A percentile compares a stretch with the other conserved stretches of the same genome.
Conservation (phyloP, 2,113 vertebrate genomes). For the Drymodes brunneopygia region DNA sequence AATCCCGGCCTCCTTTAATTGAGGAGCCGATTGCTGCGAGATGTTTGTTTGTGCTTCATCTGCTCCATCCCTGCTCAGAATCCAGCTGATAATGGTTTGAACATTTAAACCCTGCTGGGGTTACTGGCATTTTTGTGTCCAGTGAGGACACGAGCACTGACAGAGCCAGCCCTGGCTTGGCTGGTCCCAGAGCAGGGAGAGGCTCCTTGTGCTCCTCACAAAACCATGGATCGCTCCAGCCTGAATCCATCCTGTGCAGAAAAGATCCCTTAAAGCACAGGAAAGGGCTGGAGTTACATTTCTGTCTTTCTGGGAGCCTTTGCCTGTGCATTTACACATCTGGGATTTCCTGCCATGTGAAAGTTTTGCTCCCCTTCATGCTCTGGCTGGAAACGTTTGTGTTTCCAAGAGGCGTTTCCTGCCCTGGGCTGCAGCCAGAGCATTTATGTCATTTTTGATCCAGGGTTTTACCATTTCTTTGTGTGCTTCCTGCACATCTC, state of each 20-base stretch:
- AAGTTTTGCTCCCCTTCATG: neutral
- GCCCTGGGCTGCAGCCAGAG: conserved; percentile 1
- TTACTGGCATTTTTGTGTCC: neutral
- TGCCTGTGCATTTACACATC: conserved; percentile 44
- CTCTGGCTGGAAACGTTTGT: conserved; percentile 35
- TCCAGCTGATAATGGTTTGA: neutral
- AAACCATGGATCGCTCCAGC: neutral
- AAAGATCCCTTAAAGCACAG: neutral
- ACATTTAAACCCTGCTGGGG: neutral
- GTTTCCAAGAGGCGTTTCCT: conserved; percentile 60
- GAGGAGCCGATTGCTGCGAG: neutral
- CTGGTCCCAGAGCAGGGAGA: neutral
- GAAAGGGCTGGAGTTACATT: neutral
- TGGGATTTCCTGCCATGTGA: conserved; percentile 53
- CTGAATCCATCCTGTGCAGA: neutral
- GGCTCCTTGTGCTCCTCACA: neutral
- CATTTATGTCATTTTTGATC: neutral
- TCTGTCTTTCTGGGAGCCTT: conserved; percentile 9
- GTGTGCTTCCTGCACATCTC: neutral
- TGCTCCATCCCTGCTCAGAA: neutral
- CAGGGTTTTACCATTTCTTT: neutral
- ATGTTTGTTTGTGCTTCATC: neutral
- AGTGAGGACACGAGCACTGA: neutral
- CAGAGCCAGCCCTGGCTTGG: neutral
- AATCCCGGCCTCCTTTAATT: neutral